A percentile compares a stretch with the other conserved stretches of the same genome.
These are phyloP conservation scores for Phalloptychus januarius DNA, from an alignment of 2,797 vertebrate genomes.

Conservation along the genomic window DNA sequence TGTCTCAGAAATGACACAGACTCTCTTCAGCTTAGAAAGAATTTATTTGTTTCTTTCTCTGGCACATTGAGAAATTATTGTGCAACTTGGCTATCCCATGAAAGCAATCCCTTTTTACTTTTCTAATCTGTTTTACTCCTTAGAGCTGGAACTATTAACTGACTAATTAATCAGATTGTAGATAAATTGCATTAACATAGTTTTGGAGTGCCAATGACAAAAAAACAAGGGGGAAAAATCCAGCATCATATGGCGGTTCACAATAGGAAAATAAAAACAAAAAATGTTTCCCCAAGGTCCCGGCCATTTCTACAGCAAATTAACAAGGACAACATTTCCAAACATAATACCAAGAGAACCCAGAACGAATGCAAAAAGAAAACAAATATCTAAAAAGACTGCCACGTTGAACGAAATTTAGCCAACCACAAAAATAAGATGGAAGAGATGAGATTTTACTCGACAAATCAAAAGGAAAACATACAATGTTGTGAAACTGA, in stretches of 20 bases:
- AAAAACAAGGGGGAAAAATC: neutral
- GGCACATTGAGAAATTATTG: neutral
- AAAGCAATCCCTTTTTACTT: neutral
- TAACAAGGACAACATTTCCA: conserved; percentile 25
- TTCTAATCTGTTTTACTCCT: neutral
- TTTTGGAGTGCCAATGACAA: neutral
- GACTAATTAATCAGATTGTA: neutral
- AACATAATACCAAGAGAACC: neutral
- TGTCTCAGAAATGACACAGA: conserved; percentile 20
- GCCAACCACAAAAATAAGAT: neutral
- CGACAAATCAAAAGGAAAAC: neutral
- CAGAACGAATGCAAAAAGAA: neutral
- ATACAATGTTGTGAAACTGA: neutral
- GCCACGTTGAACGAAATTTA: neutral
- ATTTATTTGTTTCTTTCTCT: conserved; percentile 9
- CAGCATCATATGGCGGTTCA: neutral
- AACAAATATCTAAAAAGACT: neutral
- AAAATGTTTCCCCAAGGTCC: neutral
- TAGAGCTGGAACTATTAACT: neutral
- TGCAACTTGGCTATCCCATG: neutral
- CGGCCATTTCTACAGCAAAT: conserved; percentile 5
- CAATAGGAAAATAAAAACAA: conserved; percentile 5
- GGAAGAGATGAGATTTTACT: neutral
- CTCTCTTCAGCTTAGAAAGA: conserved; percentile 10
- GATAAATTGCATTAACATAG: neutral